Base-by-base conservation (phyloP, 2,888 invertebrate species). In the Orchestes rusci region DNA sequence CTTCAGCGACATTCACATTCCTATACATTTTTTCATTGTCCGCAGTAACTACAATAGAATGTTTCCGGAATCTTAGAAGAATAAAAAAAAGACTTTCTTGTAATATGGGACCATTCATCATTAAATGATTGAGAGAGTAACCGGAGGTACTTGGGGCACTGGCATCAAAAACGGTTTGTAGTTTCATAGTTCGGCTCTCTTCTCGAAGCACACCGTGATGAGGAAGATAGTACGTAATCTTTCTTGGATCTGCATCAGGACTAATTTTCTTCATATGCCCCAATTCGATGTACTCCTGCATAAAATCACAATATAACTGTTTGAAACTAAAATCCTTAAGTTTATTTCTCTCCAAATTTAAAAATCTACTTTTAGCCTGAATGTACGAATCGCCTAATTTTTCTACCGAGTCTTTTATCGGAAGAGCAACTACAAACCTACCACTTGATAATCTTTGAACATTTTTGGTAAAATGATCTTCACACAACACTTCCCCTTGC, bases 11-110 rank as follows among this genome's bases (percentile, higher is more conserved):
- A 10, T 43, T 17, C 8, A 45, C 37, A 16, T 33, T 18, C 3
- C 39, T 18, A 19, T 48, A 44, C 43, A 48, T 48, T 18, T 43
- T 19, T 18, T 38, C 34, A 7, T 43, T 36, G 17, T 47, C 39
- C n/a, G 39, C 16, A 19, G 18, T 35, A n/a, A 43, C 3, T 15
- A 15, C 32, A 31, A 19, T 31, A 2, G 13, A 10, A 12, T 39
- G 23, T 10, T 17, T 8, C 3, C 35, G 18, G 27, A 43, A 39
- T 17, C 18, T 20, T 10, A 37, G 18, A 3, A 45, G 20, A 34
- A 41, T 36, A 28, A 19, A 8, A 0, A 45, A 3, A 13, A 48
- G 18, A 29, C 37, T 28, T 15, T 45, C 35, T 38, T 44, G 43
- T 8, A 48, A 18, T 16, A 38, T 44, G 13, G 28, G 39, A n/a